A percentile compares a stretch with the other conserved stretches of the same genome.
Evolutionary conservation across 2,113 vertebrate species (phyloP).

Genomic region (Glareola pratincola): DNA sequence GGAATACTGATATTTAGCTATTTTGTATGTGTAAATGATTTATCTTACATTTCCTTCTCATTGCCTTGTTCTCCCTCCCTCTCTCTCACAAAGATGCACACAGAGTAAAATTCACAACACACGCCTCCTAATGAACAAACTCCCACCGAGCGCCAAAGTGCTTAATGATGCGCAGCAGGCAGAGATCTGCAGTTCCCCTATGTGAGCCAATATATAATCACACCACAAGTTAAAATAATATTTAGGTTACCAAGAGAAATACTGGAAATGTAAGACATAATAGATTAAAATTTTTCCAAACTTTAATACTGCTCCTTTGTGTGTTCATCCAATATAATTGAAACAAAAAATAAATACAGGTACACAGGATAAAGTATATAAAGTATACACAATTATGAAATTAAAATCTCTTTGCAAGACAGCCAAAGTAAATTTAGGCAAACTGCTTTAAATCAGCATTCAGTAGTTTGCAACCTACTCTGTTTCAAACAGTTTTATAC

Average conservation of each 20-base stretch:
- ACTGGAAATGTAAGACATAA: neutral
- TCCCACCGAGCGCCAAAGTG: slow-evolving; percentile 58
- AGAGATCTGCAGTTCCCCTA: slow-evolving; percentile 37
- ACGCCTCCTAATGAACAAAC: slow-evolving; percentile 55
- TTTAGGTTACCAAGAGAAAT: slow-evolving; percentile 48
- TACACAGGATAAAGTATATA: neutral
- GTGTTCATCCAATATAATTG: neutral
- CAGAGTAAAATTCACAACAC: slow-evolving; percentile 49
- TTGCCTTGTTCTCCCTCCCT: neutral
- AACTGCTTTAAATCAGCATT: neutral
- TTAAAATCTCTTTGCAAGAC: neutral
- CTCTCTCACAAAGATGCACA: slow-evolving; percentile 30
- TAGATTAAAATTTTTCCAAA: neutral
- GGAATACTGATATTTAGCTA: neutral
- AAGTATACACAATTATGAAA: neutral
- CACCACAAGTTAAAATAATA: slow-evolving; percentile 54
- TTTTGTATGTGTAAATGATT: slow-evolving; percentile 15
- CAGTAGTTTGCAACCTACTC: neutral
- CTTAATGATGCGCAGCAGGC: slow-evolving; percentile 63
- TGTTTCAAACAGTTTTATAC: neutral
- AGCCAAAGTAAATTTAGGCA: slow-evolving; percentile 9
- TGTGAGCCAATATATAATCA: slow-evolving; percentile 51
- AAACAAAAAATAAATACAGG: neutral
- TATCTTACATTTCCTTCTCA: neutral
- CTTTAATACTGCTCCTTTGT: neutral